These are phyloP conservation scores for Agapornis canus DNA, from an alignment of 2,797 vertebrate genomes.

Conservation along the genomic window DNA sequence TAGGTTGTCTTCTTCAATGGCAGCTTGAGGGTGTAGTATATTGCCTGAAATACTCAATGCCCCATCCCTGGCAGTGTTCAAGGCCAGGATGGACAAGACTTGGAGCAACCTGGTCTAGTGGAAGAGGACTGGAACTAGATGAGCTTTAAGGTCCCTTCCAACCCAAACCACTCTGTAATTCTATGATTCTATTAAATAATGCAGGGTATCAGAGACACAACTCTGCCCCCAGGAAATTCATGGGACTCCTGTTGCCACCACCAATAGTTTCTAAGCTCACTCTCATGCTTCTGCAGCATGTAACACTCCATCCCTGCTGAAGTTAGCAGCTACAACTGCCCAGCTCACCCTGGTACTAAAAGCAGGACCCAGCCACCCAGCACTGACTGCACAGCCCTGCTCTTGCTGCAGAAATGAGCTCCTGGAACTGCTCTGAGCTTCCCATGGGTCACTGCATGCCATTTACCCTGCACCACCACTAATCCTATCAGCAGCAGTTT, in stretches of 20 bases:
- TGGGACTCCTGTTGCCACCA: accelerated
- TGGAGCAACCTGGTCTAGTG: not conserved
- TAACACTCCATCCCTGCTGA: not conserved
- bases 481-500: not conserved
- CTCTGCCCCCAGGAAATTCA: not conserved
- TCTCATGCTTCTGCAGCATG: not conserved
- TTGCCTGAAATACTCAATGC: not conserved
- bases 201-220: not conserved
- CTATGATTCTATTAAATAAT: not conserved
- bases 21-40: not conserved
- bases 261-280: not conserved
- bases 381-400: not conserved
- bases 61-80: not conserved
- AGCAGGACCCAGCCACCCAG: not conserved
- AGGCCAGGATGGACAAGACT: not conserved
- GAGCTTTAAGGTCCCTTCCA: not conserved
- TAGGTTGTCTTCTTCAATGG: not conserved
- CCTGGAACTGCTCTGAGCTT: not conserved
- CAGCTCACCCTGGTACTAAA: accelerated
- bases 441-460: not conserved
- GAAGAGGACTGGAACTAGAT: not conserved
- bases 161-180: not conserved
- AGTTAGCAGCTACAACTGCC: not conserved
- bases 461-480: not conserved
- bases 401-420: not conserved